These are phyloP conservation scores for Drosophila subsilvestris DNA, from an alignment of 2,888 invertebrate genomes.

Conservation along the genomic window DNA sequence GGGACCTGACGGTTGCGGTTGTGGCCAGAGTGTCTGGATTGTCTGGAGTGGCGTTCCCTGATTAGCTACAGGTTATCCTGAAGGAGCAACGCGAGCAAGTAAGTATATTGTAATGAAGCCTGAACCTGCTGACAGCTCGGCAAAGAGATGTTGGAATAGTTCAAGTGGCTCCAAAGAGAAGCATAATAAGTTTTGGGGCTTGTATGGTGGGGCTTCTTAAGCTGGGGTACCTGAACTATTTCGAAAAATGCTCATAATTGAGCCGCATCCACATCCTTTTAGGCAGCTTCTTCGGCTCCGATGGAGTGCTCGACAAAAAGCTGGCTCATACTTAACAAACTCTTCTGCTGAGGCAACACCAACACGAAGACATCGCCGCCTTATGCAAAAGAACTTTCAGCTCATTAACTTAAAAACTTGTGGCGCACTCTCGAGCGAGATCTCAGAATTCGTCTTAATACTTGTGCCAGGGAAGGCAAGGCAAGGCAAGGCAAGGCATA, in stretches of 20 bases:
- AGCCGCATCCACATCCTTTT: conserved; percentile 2
- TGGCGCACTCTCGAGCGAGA: conserved; percentile 53
- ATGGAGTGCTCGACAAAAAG: conserved; percentile 7
- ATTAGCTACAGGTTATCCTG: conserved; percentile 45
- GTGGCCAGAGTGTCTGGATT: conserved; percentile 37
- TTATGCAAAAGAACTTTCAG: conserved; percentile 43
- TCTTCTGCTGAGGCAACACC: neutral
- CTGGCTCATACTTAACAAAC: neutral
- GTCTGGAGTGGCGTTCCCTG: conserved; percentile 20
- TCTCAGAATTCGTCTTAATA: conserved; percentile 38
- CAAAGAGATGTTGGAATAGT: conserved; percentile 17
- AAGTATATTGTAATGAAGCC: conserved; percentile 30
- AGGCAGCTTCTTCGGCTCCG: conserved; percentile 5
- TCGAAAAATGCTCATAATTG: conserved; percentile 25
- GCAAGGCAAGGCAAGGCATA: neutral
- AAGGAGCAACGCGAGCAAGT: neutral
- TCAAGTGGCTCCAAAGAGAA: conserved; percentile 18
- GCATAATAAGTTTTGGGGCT: conserved; percentile 1
- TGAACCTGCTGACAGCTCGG: conserved; percentile 13
- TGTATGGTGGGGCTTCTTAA: conserved; percentile 21
- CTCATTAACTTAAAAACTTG: conserved; percentile 64
- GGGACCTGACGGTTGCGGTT: conserved; percentile 9
- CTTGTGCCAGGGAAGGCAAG: conserved; percentile 5
- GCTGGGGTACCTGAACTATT: conserved; percentile 5
- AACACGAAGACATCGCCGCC: neutral